Base-by-base conservation (phyloP, 2,888 invertebrate genomes). In the Rapana venosa region DNA sequence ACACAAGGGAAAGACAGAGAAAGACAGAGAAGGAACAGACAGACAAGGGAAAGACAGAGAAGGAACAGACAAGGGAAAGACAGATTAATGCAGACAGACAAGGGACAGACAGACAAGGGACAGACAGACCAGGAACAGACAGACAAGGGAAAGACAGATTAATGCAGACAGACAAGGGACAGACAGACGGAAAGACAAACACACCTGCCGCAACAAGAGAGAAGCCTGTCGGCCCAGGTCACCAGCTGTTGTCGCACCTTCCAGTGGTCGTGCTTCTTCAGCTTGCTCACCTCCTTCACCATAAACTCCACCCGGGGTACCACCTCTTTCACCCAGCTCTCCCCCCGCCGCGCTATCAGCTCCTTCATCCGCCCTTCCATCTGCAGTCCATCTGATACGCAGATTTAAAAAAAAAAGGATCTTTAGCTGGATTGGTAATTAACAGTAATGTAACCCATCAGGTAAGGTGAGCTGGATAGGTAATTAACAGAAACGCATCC, bases 241-340 rank as follows among this genome's bases (percentile, higher is more conserved):
- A 94, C 93, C n/a, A 95, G 90, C 13, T 94, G 92, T 20, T 92
- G 91, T 86, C 95, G 89, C 0, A 95, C 95, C 70, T 93, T 92
- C 95, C 95, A 95, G 92, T 93, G 94, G 66, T 92, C 92, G 90
- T 95, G 94, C 66, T 92, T 92, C 36, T 93, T 92, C 26, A 95
- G 90, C 22, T 92, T 92, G 15, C 92, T 90, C 13, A 95, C 92
- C 90, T 94, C 93, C 79, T 93, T 93, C 36, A 95, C 92, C 79
- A 95, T 91, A 1, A 94, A 90, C 13, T 92, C 84, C 61, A 95
- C 90, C 89, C 94, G 94, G 26, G 92, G 91, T 20, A 93, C 92
- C 11, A 95, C 95, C n/a, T 89, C 88, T 47, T 93, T 91, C 26
- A 94, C 92, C 95, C 95, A 95, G 32, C 92, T 91, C 17, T 91